These are phyloP conservation scores for Channa striata DNA, from an alignment of 2,797 vertebrate species.

Conservation along the genomic window DNA sequence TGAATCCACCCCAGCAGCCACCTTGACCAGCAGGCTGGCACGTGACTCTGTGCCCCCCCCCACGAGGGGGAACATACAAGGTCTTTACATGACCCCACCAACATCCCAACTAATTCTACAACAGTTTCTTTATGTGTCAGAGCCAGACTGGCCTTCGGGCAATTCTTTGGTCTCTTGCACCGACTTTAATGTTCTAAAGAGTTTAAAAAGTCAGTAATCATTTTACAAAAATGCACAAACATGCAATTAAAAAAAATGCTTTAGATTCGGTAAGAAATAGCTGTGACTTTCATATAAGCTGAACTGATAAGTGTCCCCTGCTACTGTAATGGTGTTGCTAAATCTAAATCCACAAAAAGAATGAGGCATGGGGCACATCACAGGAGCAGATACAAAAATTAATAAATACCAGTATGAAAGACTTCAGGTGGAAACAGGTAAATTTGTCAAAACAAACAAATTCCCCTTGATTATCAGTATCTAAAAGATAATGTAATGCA, in stretches of 20 bases:
- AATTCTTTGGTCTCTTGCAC: too few species aligned
- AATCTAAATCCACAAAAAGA: not conserved
- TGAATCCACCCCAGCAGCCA: slow-evolving; percentile 58
- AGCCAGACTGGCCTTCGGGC: slow-evolving; percentile 22
- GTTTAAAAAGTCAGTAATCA: too few species aligned
- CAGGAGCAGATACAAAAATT: too few species aligned
- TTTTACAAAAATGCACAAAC: too few species aligned
- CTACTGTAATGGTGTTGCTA: not conserved
- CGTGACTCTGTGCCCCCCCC: slow-evolving; percentile 44
- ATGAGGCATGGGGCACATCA: too few species aligned
- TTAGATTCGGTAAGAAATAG: not conserved
- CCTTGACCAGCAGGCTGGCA: slow-evolving; percentile 43
- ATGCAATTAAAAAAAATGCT: not conserved
- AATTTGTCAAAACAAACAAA: not conserved
- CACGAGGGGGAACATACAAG: slow-evolving; percentile 37
- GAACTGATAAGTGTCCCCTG: not conserved
- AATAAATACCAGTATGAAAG: not conserved
- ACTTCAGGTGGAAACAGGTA: not conserved
- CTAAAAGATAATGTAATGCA: slow-evolving; percentile 26
- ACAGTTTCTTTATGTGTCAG: slow-evolving; percentile 34
- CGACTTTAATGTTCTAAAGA: too few species aligned
- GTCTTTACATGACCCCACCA: slow-evolving; percentile 48
- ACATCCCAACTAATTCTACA: slow-evolving; percentile 44
- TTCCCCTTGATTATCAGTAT: not conserved
- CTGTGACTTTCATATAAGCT: not conserved